Evolutionary conservation across 2,113 vertebrate genomes (phyloP).

Genomic region (Grallaria varia): DNA sequence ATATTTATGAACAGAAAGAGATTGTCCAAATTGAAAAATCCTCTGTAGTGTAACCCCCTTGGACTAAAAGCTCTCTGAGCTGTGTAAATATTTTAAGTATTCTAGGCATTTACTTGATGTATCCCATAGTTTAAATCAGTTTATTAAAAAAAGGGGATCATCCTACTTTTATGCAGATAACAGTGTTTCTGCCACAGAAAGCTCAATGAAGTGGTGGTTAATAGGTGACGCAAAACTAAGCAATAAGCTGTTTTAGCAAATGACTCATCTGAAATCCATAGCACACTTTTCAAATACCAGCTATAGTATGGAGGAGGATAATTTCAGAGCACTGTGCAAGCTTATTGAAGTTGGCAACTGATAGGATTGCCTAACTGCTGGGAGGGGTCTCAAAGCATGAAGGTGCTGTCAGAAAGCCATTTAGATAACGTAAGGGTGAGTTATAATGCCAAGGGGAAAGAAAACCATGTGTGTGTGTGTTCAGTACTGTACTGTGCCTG

Average conservation of each 20-base stretch:
- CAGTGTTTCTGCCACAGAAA: background rate
- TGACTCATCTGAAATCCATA: background rate
- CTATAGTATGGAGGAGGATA: background rate
- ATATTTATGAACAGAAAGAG: background rate
- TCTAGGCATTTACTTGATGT: background rate
- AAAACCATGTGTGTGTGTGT: rapidly evolving
- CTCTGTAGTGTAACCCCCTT: background rate
- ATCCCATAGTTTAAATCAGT: background rate
- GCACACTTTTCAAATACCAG: background rate
- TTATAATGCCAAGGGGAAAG: background rate
- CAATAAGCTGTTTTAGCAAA: background rate
- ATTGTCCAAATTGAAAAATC: background rate
- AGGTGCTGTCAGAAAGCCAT: background rate
- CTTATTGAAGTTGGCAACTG: background rate
- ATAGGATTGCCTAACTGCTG: background rate
- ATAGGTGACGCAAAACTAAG: background rate
- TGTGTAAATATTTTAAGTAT: background rate
- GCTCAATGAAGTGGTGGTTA: background rate
- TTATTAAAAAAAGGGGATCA: background rate
- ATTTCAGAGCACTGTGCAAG: constrained; percentile 4
- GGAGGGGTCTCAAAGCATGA: background rate
- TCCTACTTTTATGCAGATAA: background rate
- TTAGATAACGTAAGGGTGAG: background rate
- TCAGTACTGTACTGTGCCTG: background rate
- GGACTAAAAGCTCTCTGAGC: background rate